These are phyloP conservation scores for Eidolon dupreanum DNA, from an alignment of 2,797 vertebrate species.

Conservation along the genomic window DNA sequence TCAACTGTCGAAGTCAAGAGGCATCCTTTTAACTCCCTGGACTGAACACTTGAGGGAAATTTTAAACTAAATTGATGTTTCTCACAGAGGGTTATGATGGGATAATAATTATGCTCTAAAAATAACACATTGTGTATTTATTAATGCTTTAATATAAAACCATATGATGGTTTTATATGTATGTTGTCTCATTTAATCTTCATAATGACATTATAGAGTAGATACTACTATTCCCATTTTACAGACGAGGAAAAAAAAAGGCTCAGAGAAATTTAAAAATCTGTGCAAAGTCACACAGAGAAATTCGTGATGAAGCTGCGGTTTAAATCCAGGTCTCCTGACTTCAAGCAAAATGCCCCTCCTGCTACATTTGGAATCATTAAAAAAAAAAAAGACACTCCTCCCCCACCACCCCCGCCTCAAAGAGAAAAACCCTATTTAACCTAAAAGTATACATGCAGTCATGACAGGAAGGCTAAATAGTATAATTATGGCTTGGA, in stretches of 20 bases:
- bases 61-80: not conserved
- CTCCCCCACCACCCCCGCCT: no score
- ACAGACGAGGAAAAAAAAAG: not conserved
- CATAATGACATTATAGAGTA: not conserved
- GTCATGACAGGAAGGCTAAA: not conserved
- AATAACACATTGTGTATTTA: not conserved
- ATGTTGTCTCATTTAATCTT: not conserved
- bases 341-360: not conserved
- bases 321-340: not conserved
- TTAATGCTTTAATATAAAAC: not conserved
- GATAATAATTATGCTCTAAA: not conserved
- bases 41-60: not conserved
- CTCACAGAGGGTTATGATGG: not conserved
- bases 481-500: not conserved
- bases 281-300: not conserved
- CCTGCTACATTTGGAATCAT: not conserved
- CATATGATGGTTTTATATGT: not conserved
- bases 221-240: not conserved
- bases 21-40: not conserved
- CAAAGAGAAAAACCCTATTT: not conserved
- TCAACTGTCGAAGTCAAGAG: not conserved
- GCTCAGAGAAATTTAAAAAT: not conserved
- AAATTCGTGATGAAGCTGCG: not conserved
- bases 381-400: not conserved
- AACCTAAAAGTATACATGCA: not conserved